phyloP scores from a whole-genome alignment of 2,113 vertebrate species.

The Ciconia maguari region DNA sequence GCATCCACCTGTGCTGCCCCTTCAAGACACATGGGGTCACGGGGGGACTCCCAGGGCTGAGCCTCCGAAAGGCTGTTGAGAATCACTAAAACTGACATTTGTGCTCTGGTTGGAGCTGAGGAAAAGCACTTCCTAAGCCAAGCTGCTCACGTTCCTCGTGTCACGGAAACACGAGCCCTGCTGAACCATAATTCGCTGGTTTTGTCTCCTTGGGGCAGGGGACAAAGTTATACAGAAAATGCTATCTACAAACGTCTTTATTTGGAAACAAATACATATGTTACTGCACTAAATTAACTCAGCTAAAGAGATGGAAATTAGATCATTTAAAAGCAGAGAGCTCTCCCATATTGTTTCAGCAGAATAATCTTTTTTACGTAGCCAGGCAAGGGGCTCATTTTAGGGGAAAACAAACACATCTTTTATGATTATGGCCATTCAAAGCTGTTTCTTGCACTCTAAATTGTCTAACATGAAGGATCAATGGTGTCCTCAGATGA shows the following conservation, averaged over 20 bases:
- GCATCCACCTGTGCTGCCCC: not conserved
- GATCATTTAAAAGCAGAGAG: constrained; percentile 44
- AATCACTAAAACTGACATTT: not conserved
- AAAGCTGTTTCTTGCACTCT: constrained; percentile 8
- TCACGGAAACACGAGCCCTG: not conserved
- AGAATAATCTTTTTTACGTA: not conserved
- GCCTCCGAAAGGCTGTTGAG: not conserved
- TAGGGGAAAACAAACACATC: constrained; percentile 37
- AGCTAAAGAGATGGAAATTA: constrained; percentile 56
- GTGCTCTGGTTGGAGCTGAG: not conserved
- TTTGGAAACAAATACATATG: constrained; percentile 43
- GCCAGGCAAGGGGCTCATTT: not conserved
- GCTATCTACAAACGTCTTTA: not conserved
- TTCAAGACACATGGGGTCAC: not conserved
- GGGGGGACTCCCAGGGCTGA: not conserved
- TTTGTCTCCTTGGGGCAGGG: not conserved
- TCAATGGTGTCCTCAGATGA: not conserved
- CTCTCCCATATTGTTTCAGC: not conserved
- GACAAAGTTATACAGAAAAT: not conserved
- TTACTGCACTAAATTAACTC: constrained; percentile 21
- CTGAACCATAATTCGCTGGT: not conserved
- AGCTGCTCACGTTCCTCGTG: not conserved
- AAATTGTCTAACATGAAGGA: constrained; percentile 19
- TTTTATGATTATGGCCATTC: constrained; percentile 45
- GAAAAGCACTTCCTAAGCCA: not conserved